Evolutionary conservation across 2,888 invertebrate genomes (phyloP), one percentile per base, ranked within the genome.

Genomic region (Megastigmus dorsalis): DNA sequence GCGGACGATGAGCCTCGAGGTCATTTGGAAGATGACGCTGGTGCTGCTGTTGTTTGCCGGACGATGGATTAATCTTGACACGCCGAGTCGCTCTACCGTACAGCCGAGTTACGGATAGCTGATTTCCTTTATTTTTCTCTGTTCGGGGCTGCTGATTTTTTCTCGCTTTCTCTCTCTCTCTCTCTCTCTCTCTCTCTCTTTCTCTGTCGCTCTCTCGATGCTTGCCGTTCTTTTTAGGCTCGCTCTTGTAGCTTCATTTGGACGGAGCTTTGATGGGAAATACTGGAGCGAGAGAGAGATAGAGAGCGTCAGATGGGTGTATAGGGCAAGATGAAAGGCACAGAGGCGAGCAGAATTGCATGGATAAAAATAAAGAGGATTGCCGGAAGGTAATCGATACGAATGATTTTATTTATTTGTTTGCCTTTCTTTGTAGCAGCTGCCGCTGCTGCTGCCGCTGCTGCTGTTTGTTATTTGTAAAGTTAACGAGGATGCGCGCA

Each of bases 21-120:
- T 60, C 55, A 70, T 70, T 62, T 60, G 45, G 63, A 63, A 63
- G 63, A 70, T 48, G 70, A 43, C 70, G 26, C 18, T 10, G 48
- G n/a, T n/a, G n/a, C n/a, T n/a, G n/a, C n/a, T n/a, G n/a, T n/a
- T n/a, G n/a, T n/a, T n/a, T n/a, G n/a, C 28, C 26, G 57, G 23
- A 23, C 54, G 54, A 70, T 63, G 55, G 55, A 62, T 63, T 62
- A 70, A 63, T 70, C 52, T 33, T 18, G 41, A 69, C 59, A 30
- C 28, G 59, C 18, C 2, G 13, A 28, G n/a, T 5, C 28, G n/a
- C 10, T n/a, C n/a, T n/a, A n/a, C n/a, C n/a, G 6, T 20, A 20
- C 20, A 9, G 50, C 50, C n/a, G n/a, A n/a, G n/a, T n/a, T n/a
- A n/a, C n/a, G n/a, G n/a, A n/a, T 54, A 23, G 38, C 28, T 45